These are phyloP conservation scores for Drosophila formosana DNA, from an alignment of 2,888 invertebrate genomes.

Conservation along the genomic window DNA sequence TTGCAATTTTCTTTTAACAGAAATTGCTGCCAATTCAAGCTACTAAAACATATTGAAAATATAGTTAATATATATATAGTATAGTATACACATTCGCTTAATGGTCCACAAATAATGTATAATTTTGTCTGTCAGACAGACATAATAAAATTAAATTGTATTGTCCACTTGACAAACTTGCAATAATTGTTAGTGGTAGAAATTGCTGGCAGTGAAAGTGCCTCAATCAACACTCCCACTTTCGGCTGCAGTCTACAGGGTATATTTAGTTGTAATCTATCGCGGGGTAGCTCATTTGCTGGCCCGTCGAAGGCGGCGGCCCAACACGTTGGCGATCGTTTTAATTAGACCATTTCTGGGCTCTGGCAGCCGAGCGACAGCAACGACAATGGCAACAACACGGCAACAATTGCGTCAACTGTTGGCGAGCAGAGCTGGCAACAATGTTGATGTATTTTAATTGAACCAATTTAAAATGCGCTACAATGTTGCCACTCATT, in stretches of 20 bases:
- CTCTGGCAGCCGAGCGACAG: conserved; percentile 28
- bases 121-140: too few relatives aligned
- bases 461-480: conserved; percentile 54
- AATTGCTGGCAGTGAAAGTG: not conserved
- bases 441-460: conserved; percentile 52
- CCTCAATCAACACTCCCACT: not conserved
- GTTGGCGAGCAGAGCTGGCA: conserved; percentile 7
- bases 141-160: too few relatives aligned
- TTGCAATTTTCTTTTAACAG: too few relatives aligned
- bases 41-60: too few relatives aligned
- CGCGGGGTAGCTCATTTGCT: conserved; percentile 34
- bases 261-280: conserved; percentile 29
- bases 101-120: too few relatives aligned
- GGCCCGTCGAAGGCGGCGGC: conserved; percentile 24
- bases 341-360: conserved; percentile 75
- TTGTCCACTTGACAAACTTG: too few relatives aligned
- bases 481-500: conserved; percentile 54
- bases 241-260: not conserved
- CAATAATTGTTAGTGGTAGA: too few relatives aligned
- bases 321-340: conserved; percentile 58
- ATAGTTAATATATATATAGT: too few relatives aligned
- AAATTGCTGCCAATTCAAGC: too few relatives aligned
- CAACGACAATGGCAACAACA: not conserved
- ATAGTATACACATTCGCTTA: too few relatives aligned
- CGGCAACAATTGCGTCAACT: conserved; percentile 23